Conservation (phyloP, 2,888 invertebrate species). For the Luperina nickerlii region DNA sequence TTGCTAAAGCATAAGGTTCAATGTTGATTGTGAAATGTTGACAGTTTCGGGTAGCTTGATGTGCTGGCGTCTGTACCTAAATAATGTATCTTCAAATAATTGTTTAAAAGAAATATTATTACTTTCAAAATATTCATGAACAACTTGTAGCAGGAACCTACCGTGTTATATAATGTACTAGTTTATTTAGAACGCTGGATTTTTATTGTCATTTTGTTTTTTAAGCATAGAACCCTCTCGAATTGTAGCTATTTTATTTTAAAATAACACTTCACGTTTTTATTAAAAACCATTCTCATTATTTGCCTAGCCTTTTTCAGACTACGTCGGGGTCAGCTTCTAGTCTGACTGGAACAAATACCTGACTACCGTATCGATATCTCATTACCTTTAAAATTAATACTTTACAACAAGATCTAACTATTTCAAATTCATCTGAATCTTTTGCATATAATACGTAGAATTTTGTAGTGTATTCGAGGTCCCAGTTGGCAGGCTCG, state of each 20-base stretch:
- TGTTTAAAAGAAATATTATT: not conserved
- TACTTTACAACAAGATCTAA: not conserved
- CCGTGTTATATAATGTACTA: not conserved
- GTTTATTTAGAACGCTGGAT: not conserved
- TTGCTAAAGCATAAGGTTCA: too few relatives aligned
- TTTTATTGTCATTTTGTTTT: not conserved
- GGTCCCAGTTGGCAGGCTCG: slow-evolving; percentile 73
- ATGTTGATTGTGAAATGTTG: too few relatives aligned
- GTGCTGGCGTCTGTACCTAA: too few relatives aligned
- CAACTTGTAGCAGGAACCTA: not conserved
- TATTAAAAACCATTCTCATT: not conserved
- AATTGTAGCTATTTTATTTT: not conserved
- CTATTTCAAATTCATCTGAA: slow-evolving; percentile 10
- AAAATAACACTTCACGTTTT: too few relatives aligned
- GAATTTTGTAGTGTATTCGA: slow-evolving; percentile 72
- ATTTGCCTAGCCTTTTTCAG: not conserved
- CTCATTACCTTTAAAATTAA: not conserved
- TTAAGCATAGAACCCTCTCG: not conserved
- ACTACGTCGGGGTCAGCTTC: not conserved
- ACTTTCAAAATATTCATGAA: not conserved
- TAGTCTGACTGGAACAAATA: not conserved
- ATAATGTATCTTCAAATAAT: not conserved
- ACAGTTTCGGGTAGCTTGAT: too few relatives aligned
- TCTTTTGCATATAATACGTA: slow-evolving; percentile 65
- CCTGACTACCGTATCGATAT: not conserved